Conservation (phyloP, 1,140 invertebrate species). For the Laupala kohalensis region DNA sequence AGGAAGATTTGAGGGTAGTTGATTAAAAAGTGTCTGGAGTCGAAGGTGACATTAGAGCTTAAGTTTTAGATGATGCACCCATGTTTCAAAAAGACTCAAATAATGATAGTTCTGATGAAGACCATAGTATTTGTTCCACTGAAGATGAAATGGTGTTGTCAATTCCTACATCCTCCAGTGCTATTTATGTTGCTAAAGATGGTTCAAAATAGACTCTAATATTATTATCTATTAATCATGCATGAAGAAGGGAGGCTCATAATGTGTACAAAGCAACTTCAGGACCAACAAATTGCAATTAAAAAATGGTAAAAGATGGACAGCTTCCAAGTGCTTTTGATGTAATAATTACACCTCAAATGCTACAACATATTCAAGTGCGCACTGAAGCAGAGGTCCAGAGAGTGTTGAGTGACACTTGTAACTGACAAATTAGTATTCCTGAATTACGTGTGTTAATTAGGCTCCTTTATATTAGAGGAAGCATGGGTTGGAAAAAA, state of each 20-base stretch:
- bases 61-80: neutral
- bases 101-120: neutral
- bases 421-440: slow-evolving; percentile 13
- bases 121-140: neutral
- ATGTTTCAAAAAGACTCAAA: neutral
- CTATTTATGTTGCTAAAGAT: neutral
- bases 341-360: slow-evolving; percentile 16
- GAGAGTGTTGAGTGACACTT: slow-evolving; percentile 17
- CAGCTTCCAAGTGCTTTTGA: neutral
- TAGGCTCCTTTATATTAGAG: slow-evolving; percentile 21
- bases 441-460: slow-evolving; percentile 21
- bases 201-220: neutral
- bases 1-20: neutral
- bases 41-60: neutral
- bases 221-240: neutral
- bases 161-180: neutral
- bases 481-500: slow-evolving; percentile 20
- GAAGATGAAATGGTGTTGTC: neutral
- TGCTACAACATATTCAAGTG: slow-evolving; percentile 18
- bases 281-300: neutral
- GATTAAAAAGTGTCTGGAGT: neutral
- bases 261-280: neutral
- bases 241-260: neutral
- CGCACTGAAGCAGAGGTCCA: slow-evolving; percentile 17
- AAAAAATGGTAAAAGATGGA: neutral